phyloP scores from a whole-genome alignment of 1,140 invertebrate species.

The Philotrypesis tridentata region DNA sequence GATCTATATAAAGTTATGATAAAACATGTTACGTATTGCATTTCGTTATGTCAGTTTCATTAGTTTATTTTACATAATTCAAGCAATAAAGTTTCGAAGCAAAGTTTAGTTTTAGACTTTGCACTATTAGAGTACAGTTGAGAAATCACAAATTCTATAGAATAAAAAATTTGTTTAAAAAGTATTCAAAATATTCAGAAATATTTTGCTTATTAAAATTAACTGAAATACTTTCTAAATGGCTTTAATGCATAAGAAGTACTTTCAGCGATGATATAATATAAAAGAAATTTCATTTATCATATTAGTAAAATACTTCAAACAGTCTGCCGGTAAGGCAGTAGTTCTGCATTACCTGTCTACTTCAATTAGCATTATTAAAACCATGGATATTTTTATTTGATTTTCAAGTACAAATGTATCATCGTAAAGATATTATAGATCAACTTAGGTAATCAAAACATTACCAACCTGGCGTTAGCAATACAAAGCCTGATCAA shows the following conservation, averaged over 20 bases:
- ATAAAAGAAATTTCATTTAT: too few species aligned
- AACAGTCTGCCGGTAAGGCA: neutral
- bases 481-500: neutral
- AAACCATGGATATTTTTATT: too few species aligned
- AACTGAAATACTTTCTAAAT: neutral
- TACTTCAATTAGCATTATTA: too few species aligned
- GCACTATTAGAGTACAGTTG: constrained; percentile 29
- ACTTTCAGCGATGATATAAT: neutral
- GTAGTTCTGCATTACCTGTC: neutral
- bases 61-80: neutral
- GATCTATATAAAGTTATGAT: neutral
- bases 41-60: neutral
- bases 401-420: too few species aligned
- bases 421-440: too few species aligned
- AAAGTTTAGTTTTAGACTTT: constrained; percentile 9
- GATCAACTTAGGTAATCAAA: too few species aligned
- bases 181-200: too few species aligned
- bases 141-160: neutral
- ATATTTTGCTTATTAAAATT: neutral
- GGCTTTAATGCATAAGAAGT: neutral
- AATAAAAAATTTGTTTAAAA: too few species aligned
- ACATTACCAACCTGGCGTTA: too few species aligned
- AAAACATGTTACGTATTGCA: constrained; percentile 10
- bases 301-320: too few species aligned
- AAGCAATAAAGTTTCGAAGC: constrained; percentile 12